phyloP scores from a whole-genome alignment of 2,888 invertebrate genomes.

The Luperina testacea region DNA sequence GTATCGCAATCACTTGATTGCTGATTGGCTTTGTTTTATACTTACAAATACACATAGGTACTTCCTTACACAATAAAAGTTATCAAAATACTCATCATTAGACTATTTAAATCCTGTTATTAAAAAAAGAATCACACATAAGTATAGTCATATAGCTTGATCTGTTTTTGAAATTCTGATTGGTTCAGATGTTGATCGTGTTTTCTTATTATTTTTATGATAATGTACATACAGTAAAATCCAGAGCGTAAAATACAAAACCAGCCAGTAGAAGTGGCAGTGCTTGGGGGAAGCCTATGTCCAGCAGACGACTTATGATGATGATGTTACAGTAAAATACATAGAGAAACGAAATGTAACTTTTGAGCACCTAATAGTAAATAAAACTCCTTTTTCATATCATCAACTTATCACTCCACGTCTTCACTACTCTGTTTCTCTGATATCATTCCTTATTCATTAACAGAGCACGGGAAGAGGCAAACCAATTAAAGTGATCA shows the following conservation, averaged over 20 bases:
- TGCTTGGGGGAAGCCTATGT: too few species aligned
- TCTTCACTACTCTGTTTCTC: slow-evolving; percentile 18
- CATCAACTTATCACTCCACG: slow-evolving; percentile 32
- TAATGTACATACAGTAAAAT: background rate
- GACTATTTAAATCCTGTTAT: background rate
- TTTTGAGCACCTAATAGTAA: background rate
- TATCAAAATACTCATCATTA: background rate
- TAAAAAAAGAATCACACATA: background rate
- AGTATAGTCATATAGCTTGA: background rate
- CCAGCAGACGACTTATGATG: too few species aligned
- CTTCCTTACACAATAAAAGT: too few species aligned
- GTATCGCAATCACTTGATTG: background rate
- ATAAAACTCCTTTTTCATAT: background rate
- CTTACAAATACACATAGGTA: too few species aligned
- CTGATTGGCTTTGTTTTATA: too few species aligned
- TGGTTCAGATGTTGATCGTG: accelerated
- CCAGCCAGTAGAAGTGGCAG: too few species aligned
- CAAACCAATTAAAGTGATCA: slow-evolving; percentile 81
- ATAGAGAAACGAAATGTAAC: background rate
- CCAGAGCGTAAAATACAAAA: too few species aligned
- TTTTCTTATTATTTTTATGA: background rate
- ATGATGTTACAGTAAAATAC: background rate
- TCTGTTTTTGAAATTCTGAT: background rate
- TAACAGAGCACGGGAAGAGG: slow-evolving; percentile 68
- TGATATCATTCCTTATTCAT: slow-evolving; percentile 78